These are phyloP conservation scores for Fregetta grallaria DNA, from an alignment of 2,113 vertebrate species.

Conservation along the genomic window DNA sequence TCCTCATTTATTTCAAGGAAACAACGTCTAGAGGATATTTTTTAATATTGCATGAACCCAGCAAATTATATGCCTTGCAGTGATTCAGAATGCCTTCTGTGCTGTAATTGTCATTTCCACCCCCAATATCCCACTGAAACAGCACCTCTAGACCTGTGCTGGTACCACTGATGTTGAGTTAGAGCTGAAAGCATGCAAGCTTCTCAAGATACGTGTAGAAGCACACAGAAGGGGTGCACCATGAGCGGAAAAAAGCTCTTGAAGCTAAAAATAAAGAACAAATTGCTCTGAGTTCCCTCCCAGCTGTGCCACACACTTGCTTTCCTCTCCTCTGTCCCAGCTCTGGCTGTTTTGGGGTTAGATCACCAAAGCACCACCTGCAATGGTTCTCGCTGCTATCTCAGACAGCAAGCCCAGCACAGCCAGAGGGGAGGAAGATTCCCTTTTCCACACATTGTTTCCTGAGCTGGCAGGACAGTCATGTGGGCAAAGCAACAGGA, in stretches of 20 bases:
- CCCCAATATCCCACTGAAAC: not conserved
- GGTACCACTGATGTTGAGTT: not conserved
- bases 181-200: not conserved
- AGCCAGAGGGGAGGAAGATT: not conserved
- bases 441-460: not conserved
- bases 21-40: not conserved
- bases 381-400: not conserved
- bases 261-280: not conserved
- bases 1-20: not conserved
- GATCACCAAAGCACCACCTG: not conserved
- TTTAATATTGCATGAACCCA: not conserved
- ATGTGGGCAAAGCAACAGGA: not conserved
- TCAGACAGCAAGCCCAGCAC: not conserved
- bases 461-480: not conserved
- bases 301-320: not conserved
- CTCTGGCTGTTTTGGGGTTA: not conserved
- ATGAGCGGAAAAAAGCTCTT: not conserved
- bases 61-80: not conserved
- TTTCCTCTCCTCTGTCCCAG: not conserved
- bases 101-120: not conserved
- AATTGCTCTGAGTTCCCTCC: not conserved
- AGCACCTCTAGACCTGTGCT: not conserved
- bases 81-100: slow-evolving; percentile 25
- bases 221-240: not conserved
- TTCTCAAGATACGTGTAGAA: not conserved